Percentiles rank a stretch among this genome's conserved stretches.
Evolutionary conservation across 2,888 invertebrate genomes (phyloP).

Genomic region (Phania funesta): DNA sequence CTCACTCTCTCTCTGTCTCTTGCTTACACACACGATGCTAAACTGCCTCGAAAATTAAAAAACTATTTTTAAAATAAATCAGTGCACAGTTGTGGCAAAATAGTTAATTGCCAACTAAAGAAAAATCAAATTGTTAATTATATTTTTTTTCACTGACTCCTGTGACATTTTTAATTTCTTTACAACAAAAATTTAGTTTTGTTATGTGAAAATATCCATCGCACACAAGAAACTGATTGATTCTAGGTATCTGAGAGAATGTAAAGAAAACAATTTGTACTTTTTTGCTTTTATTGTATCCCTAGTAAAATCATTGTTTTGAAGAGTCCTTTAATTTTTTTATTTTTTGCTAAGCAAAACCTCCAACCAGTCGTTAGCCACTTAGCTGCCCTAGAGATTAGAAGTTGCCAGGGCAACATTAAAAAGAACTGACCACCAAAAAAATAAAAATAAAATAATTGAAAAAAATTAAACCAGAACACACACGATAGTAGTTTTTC

Average conservation of each 20-base stretch:
- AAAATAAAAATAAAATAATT: neutral
- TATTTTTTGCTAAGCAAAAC: neutral
- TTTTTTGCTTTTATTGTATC: neutral
- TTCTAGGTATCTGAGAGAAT: neutral
- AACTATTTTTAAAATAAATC: too few species aligned
- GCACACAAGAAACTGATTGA: neutral
- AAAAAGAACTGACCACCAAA: slow-evolving; percentile 16
- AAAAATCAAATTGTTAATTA: too few species aligned
- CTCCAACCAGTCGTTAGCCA: slow-evolving; percentile 59
- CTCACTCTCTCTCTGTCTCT: too few species aligned
- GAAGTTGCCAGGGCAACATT: slow-evolving; percentile 39
- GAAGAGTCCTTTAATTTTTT: slow-evolving; percentile 9
- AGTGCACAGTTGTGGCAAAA: too few species aligned
- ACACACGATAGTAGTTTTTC: slow-evolving; percentile 39
- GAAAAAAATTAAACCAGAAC: slow-evolving; percentile 17
- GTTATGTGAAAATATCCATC: neutral
- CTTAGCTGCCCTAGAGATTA: slow-evolving; percentile 60
- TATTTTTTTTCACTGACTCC: too few species aligned
- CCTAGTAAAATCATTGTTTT: slow-evolving; percentile 23
- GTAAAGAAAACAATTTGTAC: neutral
- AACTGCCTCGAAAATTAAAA: too few species aligned
- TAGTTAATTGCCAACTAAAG: too few species aligned
- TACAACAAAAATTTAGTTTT: too few species aligned
- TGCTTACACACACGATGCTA: too few species aligned
- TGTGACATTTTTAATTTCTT: too few species aligned